phyloP scores from a whole-genome alignment of 2,113 vertebrate genomes.

The Lepidothrix coronata region DNA sequence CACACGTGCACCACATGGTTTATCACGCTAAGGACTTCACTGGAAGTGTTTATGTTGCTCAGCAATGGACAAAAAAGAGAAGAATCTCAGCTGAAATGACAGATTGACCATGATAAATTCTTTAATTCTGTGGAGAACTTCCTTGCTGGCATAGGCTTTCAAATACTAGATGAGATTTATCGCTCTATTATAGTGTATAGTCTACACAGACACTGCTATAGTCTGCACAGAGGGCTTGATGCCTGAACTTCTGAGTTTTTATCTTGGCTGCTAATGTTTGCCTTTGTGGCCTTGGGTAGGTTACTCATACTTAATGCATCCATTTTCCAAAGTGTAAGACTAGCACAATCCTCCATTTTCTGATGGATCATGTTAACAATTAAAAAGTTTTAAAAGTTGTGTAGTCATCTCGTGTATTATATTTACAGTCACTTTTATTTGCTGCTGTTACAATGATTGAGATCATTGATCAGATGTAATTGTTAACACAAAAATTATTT shows the following conservation, averaged over 20 bases:
- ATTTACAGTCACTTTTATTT: not conserved
- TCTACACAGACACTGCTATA: not conserved
- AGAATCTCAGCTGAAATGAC: not conserved
- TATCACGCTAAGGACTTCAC: not conserved
- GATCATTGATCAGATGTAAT: not conserved
- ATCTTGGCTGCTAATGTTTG: not conserved
- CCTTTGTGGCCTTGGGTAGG: not conserved
- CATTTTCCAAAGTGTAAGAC: not conserved
- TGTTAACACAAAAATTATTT: not conserved
- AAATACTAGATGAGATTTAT: not conserved
- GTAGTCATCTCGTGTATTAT: not conserved
- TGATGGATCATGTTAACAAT: not conserved
- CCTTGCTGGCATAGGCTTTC: not conserved
- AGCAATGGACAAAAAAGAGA: not conserved
- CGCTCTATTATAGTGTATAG: not conserved
- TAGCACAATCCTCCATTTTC: not conserved
- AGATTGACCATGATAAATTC: not conserved
- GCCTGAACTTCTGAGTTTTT: not conserved
- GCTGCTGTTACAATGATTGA: not conserved
- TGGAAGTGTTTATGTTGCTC: not conserved
- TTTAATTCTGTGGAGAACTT: not conserved
- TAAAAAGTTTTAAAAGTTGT: not conserved
- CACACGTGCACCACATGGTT: rapidly evolving
- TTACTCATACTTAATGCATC: not conserved
- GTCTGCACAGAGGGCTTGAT: not conserved